Evolutionary conservation across 2,113 vertebrate genomes (phyloP).

Genomic region (Pygathrix nemaeus): DNA sequence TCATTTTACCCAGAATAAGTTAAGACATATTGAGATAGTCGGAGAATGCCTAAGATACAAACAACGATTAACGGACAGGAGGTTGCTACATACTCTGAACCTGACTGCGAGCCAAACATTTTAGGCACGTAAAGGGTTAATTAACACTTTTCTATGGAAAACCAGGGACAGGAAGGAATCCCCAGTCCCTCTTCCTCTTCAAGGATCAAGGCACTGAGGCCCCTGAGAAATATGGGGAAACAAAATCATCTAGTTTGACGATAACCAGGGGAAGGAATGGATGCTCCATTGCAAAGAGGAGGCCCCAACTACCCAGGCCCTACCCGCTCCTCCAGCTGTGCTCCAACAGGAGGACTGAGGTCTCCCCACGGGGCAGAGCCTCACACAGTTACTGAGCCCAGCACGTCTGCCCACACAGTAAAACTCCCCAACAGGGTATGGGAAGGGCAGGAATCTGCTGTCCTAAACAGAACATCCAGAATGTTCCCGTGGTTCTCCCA

Average conservation of each 20-base stretch:
- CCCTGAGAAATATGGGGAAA: not conserved
- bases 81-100: not conserved
- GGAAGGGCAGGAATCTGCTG: not conserved
- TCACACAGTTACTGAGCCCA: not conserved
- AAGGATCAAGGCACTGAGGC: not conserved
- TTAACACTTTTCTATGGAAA: not conserved
- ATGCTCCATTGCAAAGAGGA: not conserved
- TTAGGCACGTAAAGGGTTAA: not conserved
- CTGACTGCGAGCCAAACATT: not conserved
- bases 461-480: not conserved
- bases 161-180: not conserved
- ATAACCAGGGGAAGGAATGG: not conserved
- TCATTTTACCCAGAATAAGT: slow-evolving; percentile 3
- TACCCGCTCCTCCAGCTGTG: not conserved
- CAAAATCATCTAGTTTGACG: not conserved
- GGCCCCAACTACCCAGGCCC: not conserved
- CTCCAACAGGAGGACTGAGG: fast-evolving
- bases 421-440: not conserved
- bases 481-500: not conserved
- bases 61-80: not conserved
- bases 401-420: not conserved
- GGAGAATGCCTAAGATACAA: not conserved
- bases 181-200: not conserved
- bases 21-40: not conserved
- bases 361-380: too few species aligned